Conservation (phyloP, 2,113 vertebrate genomes). For the Lepidothrix coronata region DNA sequence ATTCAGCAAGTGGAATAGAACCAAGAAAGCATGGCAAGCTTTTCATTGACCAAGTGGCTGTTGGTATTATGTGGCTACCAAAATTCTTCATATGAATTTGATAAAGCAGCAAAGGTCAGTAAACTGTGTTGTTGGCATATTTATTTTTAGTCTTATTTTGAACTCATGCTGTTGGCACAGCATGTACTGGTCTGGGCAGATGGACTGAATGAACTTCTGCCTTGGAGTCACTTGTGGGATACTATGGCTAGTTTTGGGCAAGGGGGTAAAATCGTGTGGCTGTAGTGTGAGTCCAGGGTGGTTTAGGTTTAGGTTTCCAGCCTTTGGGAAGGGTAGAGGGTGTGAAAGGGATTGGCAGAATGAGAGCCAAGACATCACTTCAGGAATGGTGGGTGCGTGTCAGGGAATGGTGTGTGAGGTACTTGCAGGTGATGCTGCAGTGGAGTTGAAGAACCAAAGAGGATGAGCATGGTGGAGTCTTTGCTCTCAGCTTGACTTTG, state of each 20-base stretch:
- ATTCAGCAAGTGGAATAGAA: neutral
- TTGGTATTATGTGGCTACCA: neutral
- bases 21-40: neutral
- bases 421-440: neutral
- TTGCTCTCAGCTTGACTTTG: neutral
- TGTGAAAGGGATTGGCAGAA: neutral
- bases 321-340: neutral
- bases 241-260: accelerated
- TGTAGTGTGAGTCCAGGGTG: neutral
- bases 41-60: neutral
- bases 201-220: neutral
- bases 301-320: neutral
- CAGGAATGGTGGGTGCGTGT: accelerated
- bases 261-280: accelerated
- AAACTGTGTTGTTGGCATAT: neutral
- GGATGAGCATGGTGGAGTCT: neutral
- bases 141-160: neutral
- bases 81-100: neutral
- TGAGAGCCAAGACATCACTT: accelerated
- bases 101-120: neutral
- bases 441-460: neutral
- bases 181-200: neutral
- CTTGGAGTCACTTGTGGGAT: neutral
- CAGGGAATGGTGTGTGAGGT: neutral
- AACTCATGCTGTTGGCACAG: neutral